These are phyloP conservation scores for Procavia capensis DNA, from an alignment of 2,113 vertebrate genomes.

Conservation along the genomic window DNA sequence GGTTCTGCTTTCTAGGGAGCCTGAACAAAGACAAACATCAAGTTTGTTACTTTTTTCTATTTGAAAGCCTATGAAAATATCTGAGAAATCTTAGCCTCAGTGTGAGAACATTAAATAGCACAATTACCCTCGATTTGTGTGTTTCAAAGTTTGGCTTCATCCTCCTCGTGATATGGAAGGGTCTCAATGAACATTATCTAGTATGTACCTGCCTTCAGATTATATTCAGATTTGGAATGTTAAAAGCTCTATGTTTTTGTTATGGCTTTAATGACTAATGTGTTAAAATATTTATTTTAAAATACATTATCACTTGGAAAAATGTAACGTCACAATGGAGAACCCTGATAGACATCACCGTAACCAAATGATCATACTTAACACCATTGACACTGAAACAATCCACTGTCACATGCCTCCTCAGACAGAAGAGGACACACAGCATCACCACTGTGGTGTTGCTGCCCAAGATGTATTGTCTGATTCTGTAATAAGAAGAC, in stretches of 20 bases:
- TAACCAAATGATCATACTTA: neutral
- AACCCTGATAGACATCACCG: neutral
- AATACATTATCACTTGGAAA: neutral
- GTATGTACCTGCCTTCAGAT: neutral
- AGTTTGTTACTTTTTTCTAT: neutral
- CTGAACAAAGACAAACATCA: neutral
- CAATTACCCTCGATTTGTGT: neutral
- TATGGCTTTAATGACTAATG: neutral
- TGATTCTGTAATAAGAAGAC: neutral
- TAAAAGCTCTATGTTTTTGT: neutral
- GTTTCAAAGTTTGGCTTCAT: neutral
- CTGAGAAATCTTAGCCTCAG: neutral
- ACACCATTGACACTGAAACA: neutral
- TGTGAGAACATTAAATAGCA: neutral
- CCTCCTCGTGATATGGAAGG: neutral
- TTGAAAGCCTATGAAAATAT: neutral
- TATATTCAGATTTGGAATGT: neutral
- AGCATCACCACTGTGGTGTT: accelerated
- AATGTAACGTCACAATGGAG: neutral
- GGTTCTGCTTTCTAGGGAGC: neutral
- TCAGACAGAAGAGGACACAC: neutral
- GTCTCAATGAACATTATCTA: neutral
- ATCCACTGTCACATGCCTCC: neutral
- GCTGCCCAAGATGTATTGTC: too few relatives aligned
- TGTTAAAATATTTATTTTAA: slow-evolving; percentile 26